Evolutionary conservation across 2,797 vertebrate genomes (phyloP), one percentile per base, ranked within the genome.

Genomic region (Myiotriccus ornatus): DNA sequence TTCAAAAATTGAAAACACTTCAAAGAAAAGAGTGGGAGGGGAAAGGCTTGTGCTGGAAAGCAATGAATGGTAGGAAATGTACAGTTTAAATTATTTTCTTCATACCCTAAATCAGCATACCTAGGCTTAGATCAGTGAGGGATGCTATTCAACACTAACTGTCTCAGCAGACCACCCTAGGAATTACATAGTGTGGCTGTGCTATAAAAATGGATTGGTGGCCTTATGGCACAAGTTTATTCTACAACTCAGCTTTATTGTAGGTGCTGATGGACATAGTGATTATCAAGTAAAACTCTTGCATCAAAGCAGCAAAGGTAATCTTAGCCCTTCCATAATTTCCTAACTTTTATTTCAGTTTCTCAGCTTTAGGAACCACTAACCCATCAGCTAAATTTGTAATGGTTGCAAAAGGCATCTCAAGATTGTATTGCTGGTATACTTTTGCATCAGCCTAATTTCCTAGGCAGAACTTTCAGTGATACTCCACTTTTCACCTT

Each of bases 11-110:
- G 49, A 84, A 93, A 90, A 77, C 14, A 25, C 13, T 55, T 85
- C 20, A 62, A 6, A 1, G 3, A 59, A 62, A 84, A 62, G 23
- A 13, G 34, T 1, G 2, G 1, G 4, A 2, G 0, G 1, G 3
- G 0, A 13, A 70, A 55, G 8, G 21, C 25, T 67, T 49, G 10
- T 49, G 12, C 37, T 73, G 44, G 34, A 78, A 80, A 83, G 27
- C 21, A 74, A 28, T 28, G 46, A 60, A 28, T 0, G 1, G 15
- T 30, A 78, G 57, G 62, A 90, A 84, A 85, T 2, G 8, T 20
- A 53, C 18, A 62, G 43, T 28, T 67, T 17, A n/a, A 79, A 63
- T 68, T 20, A 76, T 60, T 68, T 60, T 21, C 59, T 78, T 49
- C 41, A 16, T 30, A 57, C 43, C 10, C 65, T 16, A 43, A 43